Conservation (phyloP, 30 jellyfish, hydroid and myxozoan genomes). For the Sanderia malayensis region DNA sequence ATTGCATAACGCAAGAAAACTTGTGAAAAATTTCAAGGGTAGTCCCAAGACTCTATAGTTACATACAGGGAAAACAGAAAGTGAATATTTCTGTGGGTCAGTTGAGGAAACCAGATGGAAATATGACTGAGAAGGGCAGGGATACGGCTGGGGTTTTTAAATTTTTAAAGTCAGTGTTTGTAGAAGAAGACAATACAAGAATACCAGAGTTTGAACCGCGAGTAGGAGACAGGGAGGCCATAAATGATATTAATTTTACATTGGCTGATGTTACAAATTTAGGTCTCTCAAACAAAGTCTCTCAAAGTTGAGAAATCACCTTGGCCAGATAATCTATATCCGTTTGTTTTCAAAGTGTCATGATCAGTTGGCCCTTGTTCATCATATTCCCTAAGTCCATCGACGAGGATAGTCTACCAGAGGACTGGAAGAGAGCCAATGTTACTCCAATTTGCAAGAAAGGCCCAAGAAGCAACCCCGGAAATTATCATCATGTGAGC, state of each 20-base stretch:
- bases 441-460: conserved; percentile 12
- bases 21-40: conserved; percentile 10
- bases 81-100: background rate
- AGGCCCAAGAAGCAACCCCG: conserved; percentile 6
- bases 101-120: conserved; percentile 8
- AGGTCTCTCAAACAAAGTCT: background rate
- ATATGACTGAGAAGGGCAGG: conserved; percentile 6
- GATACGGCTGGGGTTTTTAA: conserved; percentile 7
- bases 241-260: conserved; percentile 5
- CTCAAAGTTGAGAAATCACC: background rate
- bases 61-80: background rate
- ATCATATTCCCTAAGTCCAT: conserved; percentile 10
- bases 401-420: conserved; percentile 12
- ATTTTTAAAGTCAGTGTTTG: conserved; percentile 16
- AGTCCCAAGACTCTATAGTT: conserved; percentile 12
- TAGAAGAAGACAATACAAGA: background rate
- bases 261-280: conserved; percentile 1
- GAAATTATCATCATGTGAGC: conserved; percentile 8
- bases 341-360: conserved; percentile 2
- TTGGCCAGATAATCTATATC: conserved; percentile 23
- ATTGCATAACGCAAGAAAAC: background rate
- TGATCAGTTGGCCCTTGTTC: conserved; percentile 9
- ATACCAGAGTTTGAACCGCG: background rate
- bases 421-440: conserved; percentile 20
- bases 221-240: background rate